Conservation (phyloP, 2,113 vertebrate species). For the Chitala chitala region DNA sequence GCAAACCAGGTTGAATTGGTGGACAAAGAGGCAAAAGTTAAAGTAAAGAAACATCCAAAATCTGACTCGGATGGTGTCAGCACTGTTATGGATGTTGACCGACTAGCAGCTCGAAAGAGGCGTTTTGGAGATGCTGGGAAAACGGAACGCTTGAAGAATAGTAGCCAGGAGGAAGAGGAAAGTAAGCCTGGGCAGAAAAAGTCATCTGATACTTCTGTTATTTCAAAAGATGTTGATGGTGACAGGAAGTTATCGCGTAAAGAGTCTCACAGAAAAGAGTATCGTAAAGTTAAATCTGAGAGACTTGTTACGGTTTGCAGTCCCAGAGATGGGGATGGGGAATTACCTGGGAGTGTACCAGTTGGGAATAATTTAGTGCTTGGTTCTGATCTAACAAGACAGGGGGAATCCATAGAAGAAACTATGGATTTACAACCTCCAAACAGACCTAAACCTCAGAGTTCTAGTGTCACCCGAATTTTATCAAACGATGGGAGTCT, state of each 20-base stretch:
- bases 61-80: constrained; percentile 73
- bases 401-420: constrained; percentile 67
- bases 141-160: constrained; percentile 73
- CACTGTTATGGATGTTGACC: constrained; percentile 71
- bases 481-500: constrained; percentile 66
- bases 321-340: constrained; percentile 80
- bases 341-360: constrained; percentile 43
- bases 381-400: constrained; percentile 53
- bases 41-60: constrained; percentile 81
- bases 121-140: constrained; percentile 86
- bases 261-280: constrained; percentile 78
- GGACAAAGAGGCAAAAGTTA: constrained; percentile 77
- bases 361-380: constrained; percentile 53
- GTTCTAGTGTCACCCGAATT: constrained; percentile 44
- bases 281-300: constrained; percentile 78
- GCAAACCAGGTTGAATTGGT: constrained; percentile 67
- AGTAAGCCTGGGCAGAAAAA: constrained; percentile 61
- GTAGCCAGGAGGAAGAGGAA: constrained; percentile 78
- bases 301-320: constrained; percentile 64
- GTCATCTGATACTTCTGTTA: constrained; percentile 47
- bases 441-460: constrained; percentile 60
- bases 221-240: constrained; percentile 70
- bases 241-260: constrained; percentile 76
- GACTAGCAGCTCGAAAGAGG: constrained; percentile 85
- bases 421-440: constrained; percentile 64